Percentiles rank a stretch among this genome's conserved stretches.
Conservation (phyloP, 2,888 invertebrate genomes). For the Drosophila putrida region DNA sequence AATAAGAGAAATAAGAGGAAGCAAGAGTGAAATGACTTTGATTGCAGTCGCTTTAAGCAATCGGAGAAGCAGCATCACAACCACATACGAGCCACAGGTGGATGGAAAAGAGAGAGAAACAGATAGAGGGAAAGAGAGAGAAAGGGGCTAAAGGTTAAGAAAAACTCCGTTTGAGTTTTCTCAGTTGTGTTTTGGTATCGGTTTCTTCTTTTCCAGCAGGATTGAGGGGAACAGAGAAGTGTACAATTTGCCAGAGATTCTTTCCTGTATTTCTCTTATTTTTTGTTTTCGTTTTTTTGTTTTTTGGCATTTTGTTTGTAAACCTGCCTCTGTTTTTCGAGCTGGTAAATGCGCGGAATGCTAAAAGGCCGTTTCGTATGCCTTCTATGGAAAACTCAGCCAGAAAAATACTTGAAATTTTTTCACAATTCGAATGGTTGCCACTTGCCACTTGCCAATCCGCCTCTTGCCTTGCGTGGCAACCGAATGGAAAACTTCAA, state of each 20-base stretch:
- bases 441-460: slow-evolving; percentile 6
- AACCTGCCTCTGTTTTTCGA: slow-evolving; percentile 35
- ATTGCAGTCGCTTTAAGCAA: slow-evolving; percentile 33
- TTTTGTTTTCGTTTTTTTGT: neutral
- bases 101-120: neutral
- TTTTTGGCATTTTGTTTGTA: slow-evolving; percentile 32
- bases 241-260: slow-evolving; percentile 7
- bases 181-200: slow-evolving; percentile 20
- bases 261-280: slow-evolving; percentile 12
- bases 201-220: slow-evolving; percentile 9
- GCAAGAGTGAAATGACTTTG: neutral
- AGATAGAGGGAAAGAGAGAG: neutral
- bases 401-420: slow-evolving; percentile 65
- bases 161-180: slow-evolving; percentile 48
- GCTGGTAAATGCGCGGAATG: slow-evolving; percentile 70
- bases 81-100: slow-evolving; percentile 43
- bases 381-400: slow-evolving; percentile 9
- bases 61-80: slow-evolving; percentile 12
- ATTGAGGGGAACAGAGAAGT: slow-evolving; percentile 1
- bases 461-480: neutral
- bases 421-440: slow-evolving; percentile 24
- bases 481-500: slow-evolving; percentile 45
- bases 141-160: slow-evolving; percentile 57
- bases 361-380: slow-evolving; percentile 67
- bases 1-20: neutral